phyloP scores from a whole-genome alignment of 2,113 vertebrate genomes.

The Thryonomys swinderianus region DNA sequence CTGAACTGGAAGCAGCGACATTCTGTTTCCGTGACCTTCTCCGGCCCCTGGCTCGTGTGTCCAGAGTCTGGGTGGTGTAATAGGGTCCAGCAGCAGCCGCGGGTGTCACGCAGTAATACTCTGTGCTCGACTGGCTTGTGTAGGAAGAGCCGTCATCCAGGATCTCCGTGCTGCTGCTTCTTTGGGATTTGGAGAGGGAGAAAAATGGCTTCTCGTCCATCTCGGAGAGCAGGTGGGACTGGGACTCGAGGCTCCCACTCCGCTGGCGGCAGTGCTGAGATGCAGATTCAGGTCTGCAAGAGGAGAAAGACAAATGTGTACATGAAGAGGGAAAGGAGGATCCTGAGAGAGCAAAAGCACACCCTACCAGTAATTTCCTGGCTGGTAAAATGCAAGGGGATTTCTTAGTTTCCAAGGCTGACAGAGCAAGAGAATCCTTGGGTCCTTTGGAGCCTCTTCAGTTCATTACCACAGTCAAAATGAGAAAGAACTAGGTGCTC shows the following conservation, averaged over 20 bases:
- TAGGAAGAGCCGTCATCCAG: constrained; percentile 97
- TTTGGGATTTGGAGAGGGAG: constrained; percentile 87
- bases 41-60: constrained; percentile 89
- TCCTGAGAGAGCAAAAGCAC: background rate
- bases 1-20: constrained; percentile 90
- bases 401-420: background rate
- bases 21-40: constrained; percentile 91
- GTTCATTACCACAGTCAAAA: background rate
- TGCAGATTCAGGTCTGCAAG: constrained; percentile 88
- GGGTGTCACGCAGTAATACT: constrained; percentile 88
- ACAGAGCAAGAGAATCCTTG: background rate
- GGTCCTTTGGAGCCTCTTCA: background rate
- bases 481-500: background rate
- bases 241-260: constrained; percentile 96
- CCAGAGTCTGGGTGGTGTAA: constrained; percentile 87
- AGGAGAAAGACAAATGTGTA: background rate
- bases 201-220: constrained; percentile 85
- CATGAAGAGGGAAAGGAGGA: background rate
- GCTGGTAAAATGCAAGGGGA: background rate
- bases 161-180: constrained; percentile 97
- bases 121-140: constrained; percentile 96
- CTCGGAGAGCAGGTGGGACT: constrained; percentile 90
- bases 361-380: accelerated
- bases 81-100: constrained; percentile 80
- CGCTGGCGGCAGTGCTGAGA: constrained; percentile 93